Percentiles rank a stretch among this genome's conserved stretches.
phyloP scores from a whole-genome alignment of 2,888 invertebrate genomes.

The Drosophila falleni region DNA sequence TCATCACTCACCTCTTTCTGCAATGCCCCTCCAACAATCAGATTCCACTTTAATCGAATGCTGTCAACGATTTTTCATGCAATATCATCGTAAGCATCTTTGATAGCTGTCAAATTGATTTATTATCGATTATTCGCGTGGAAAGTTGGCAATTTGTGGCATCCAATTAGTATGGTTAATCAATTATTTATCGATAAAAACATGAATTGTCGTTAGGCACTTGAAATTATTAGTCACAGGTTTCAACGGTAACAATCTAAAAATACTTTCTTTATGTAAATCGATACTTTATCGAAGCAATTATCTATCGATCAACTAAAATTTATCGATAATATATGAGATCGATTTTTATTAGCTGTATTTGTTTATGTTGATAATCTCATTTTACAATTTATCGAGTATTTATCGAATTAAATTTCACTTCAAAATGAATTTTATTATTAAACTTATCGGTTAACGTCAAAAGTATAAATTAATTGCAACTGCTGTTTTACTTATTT shows the following conservation, averaged over 20 bases:
- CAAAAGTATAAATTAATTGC: not conserved
- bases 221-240: not conserved
- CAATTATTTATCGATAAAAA: slow-evolving; percentile 13
- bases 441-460: not conserved
- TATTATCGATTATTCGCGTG: slow-evolving; percentile 33
- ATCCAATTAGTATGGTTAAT: slow-evolving; percentile 25
- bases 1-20: slow-evolving; percentile 12
- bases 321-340: not conserved
- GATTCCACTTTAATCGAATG: slow-evolving; percentile 23
- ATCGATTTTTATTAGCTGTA: not conserved
- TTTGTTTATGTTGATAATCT: not conserved
- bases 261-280: not conserved
- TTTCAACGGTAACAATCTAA: not conserved
- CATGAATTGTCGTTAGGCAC: not conserved
- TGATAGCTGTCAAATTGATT: slow-evolving; percentile 40
- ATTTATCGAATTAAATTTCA: not conserved
- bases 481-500: slow-evolving; percentile 4
- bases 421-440: not conserved
- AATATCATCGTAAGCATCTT: slow-evolving; percentile 41
- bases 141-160: slow-evolving; percentile 44
- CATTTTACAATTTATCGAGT: not conserved
- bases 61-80: slow-evolving; percentile 47
- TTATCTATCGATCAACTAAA: too few relatives aligned
- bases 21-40: not conserved
- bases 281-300: not conserved